These are phyloP conservation scores for Rattus rattus DNA, from an alignment of 2,113 vertebrate genomes.

Conservation along the genomic window DNA sequence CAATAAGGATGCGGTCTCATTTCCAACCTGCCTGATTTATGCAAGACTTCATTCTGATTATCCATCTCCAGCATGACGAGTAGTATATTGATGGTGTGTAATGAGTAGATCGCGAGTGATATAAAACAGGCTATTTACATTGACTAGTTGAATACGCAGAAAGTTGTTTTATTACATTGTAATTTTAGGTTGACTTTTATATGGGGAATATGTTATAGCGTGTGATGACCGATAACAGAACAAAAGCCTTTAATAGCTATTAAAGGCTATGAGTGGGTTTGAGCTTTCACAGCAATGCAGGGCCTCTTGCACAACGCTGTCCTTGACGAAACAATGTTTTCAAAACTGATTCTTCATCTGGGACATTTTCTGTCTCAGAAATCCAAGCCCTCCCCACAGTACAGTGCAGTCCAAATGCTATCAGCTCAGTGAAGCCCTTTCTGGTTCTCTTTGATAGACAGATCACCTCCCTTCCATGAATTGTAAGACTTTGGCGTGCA, in stretches of 20 bases:
- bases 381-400: background rate
- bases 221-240: background rate
- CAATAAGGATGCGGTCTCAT: background rate
- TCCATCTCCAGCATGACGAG: background rate
- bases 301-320: background rate
- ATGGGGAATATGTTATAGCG: background rate
- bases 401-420: background rate
- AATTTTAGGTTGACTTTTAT: background rate
- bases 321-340: background rate
- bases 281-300: background rate
- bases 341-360: background rate
- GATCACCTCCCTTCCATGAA: background rate
- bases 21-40: background rate
- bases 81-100: background rate
- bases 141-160: background rate
- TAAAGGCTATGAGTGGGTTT: background rate
- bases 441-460: background rate
- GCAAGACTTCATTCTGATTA: conserved; percentile 4
- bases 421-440: background rate
- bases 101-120: background rate
- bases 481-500: background rate
- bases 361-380: background rate
- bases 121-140: background rate
- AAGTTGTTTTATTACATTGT: background rate
- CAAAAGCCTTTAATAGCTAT: background rate